Conservation (phyloP, 2,888 invertebrate genomes). For the Drosophila paranaensis region DNA sequence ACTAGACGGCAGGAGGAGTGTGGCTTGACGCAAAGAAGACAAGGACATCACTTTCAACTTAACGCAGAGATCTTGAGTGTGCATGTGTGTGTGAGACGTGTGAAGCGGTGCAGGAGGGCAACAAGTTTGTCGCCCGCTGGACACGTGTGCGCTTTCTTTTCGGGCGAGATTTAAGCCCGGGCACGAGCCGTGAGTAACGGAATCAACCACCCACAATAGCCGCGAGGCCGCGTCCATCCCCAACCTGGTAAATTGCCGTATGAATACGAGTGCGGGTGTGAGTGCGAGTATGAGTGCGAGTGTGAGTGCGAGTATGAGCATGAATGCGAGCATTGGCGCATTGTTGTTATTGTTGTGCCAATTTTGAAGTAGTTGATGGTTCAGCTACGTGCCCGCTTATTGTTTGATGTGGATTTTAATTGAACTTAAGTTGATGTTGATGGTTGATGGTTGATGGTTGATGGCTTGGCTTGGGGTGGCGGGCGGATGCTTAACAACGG, state of each 20-base stretch:
- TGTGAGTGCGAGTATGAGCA: conserved; percentile 17
- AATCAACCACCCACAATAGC: conserved; percentile 60
- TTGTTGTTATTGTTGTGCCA: conserved; percentile 66
- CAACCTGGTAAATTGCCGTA: conserved; percentile 14
- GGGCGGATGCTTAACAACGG: conserved; percentile 61
- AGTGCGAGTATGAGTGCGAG: not conserved
- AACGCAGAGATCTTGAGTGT: conserved; percentile 14
- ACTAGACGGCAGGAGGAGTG: conserved; percentile 31
- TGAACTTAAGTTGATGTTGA: conserved; percentile 83
- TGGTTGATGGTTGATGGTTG: conserved; percentile 69
- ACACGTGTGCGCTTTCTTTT: conserved; percentile 68
- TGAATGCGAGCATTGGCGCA: conserved; percentile 26
- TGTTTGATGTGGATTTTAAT: conserved; percentile 84
- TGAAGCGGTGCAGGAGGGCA: conserved; percentile 58
- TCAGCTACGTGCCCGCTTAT: conserved; percentile 82
- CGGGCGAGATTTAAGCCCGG: conserved; percentile 61
- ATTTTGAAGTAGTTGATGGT: conserved; percentile 71
- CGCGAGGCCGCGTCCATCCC: conserved; percentile 31
- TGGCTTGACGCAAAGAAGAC: conserved; percentile 55
- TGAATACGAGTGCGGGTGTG: conserved; percentile 11
- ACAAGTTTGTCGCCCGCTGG: conserved; percentile 71
- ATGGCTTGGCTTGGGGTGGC: conserved; percentile 14
- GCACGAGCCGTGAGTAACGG: conserved; percentile 56
- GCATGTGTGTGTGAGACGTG: conserved; percentile 16
- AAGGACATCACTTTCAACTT: conserved; percentile 60